Evolutionary conservation across 1,140 invertebrate species (phyloP).

Genomic region (Ceratitis capitata): DNA sequence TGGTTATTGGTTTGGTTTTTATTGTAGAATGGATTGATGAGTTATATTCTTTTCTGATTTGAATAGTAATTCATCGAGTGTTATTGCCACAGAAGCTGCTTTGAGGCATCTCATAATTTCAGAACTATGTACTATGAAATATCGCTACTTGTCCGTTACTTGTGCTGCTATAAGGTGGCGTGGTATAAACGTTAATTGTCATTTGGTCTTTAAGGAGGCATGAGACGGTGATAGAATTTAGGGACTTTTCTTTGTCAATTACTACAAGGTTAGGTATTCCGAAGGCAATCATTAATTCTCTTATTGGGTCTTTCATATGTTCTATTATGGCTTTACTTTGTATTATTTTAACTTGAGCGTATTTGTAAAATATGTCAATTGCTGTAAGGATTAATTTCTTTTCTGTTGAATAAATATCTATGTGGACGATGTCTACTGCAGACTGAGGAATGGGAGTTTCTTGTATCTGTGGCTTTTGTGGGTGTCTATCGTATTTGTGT

Average conservation of each 20-base stretch:
- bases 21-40: neutral
- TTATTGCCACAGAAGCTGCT: no score
- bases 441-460: slow-evolving; percentile 28
- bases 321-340: neutral
- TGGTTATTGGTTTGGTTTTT: neutral
- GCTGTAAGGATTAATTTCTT: slow-evolving; percentile 15
- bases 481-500: slow-evolving; percentile 28
- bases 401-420: no score
- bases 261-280: neutral
- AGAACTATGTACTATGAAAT: neutral
- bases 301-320: slow-evolving; percentile 19
- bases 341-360: neutral
- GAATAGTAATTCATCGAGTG: no score
- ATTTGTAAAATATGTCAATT: slow-evolving; percentile 39
- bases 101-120: slow-evolving; percentile 28
- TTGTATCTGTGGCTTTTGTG: neutral
- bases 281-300: neutral
- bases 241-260: slow-evolving; percentile 8
- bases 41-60: no score
- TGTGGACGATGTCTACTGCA: slow-evolving; percentile 12
- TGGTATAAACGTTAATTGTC: neutral
- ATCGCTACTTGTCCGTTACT: slow-evolving; percentile 32
- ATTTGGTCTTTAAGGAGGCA: neutral
- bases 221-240: neutral
- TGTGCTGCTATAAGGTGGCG: neutral